A percentile compares a stretch with the other conserved stretches of the same genome.
Evolutionary conservation across 2,888 invertebrate genomes (phyloP).

Genomic region (Tryphoninae sp.): DNA sequence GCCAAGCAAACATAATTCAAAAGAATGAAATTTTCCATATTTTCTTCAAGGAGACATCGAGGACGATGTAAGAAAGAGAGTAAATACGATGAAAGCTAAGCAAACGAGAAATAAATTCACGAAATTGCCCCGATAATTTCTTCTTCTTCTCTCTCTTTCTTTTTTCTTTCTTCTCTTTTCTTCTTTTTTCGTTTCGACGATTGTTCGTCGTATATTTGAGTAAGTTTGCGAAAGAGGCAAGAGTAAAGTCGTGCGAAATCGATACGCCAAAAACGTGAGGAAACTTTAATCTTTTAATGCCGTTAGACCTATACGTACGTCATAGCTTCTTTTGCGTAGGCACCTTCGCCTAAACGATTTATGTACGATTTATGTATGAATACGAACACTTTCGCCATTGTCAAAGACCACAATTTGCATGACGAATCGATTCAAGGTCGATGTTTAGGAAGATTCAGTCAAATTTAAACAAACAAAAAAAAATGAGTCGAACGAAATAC

Average conservation of each 20-base stretch:
- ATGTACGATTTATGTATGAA: constrained; percentile 18
- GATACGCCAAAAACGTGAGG: constrained; percentile 60
- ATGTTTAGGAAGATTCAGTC: too few relatives aligned
- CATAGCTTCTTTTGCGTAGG: constrained; percentile 40
- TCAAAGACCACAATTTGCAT: constrained; percentile 20
- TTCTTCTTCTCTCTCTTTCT: neutral
- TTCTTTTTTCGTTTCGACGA: neutral
- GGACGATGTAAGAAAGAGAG: neutral
- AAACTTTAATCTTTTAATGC: constrained; percentile 62
- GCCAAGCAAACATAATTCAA: constrained; percentile 24
- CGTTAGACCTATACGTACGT: constrained; percentile 59
- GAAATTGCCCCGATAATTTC: neutral
- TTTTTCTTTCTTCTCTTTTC: too few relatives aligned
- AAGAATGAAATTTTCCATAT: constrained; percentile 25
- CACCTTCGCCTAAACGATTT: constrained; percentile 42
- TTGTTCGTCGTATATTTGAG: neutral
- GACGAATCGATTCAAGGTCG: constrained; percentile 11
- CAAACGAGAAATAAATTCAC: neutral
- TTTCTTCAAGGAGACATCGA: constrained; percentile 2
- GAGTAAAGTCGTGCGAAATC: constrained; percentile 4
- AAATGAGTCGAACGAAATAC: too few relatives aligned
- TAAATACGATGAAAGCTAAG: neutral
- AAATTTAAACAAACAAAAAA: too few relatives aligned
- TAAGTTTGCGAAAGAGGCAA: neutral
- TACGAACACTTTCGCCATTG: neutral